Base-by-base conservation (phyloP, 2,888 invertebrate genomes). In the Agelastica alni region DNA sequence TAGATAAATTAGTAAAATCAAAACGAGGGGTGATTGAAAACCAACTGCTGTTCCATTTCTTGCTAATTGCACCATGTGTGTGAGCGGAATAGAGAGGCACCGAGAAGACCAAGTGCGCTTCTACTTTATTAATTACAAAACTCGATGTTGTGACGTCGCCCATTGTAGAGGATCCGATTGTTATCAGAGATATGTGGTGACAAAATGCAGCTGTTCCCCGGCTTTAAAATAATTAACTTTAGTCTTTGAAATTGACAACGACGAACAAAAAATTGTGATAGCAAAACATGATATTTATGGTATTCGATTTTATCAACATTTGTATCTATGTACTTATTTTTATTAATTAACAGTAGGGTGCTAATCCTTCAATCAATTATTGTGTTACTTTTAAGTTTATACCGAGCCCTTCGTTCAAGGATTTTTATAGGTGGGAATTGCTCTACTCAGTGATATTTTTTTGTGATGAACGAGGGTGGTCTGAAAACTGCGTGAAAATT, bases 91-190 rank as follows among this genome's bases (percentile, higher is more conserved):
- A 26, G 20, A n/a, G n/a, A 41, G 32, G 41, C 41, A 49, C 41
- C 30, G 49, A 30, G 56, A 56, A 47, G 56, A 56, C 61, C 58
- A 51, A 59, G 58, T 58, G 55, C 57, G 53, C 59, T 42, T 39
- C 70, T 70, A 71, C 70, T 74, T 74, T 75, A 74, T 74, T 75
- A 75, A 75, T 75, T 75, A 75, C 75, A 61, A 66, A 72, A 74
- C 72, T 73, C 68, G 70, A 71, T 75, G 74, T 74, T 74, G 73
- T 75, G 74, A 75, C 73, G 70, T 65, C 61, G 66, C 63, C 73
- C 68, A 74, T 75, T 75, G 75, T 75, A 63, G 64, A 53, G 67
- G 66, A 74, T 74, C 70, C 63, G 73, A 75, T 75, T 74, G 74
- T 74, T 71, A 72, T 72, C 71, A 71, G 65, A 60, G 61, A 51